Evolutionary conservation across 2,888 invertebrate genomes (phyloP), one percentile per base, ranked within the genome.

Genomic region (Rhabditoides inermis): DNA sequence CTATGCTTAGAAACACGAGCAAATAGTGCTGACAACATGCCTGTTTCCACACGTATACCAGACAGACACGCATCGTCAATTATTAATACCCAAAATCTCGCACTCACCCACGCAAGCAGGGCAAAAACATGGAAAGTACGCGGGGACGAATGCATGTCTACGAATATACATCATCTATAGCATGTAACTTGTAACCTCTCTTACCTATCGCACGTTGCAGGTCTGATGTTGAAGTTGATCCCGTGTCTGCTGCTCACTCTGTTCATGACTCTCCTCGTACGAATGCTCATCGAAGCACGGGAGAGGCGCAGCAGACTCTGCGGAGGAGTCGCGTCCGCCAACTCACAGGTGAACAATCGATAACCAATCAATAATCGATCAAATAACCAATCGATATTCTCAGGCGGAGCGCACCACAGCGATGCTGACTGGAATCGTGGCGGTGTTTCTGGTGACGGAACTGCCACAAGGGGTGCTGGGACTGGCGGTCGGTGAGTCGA

Each of bases 381-480:
- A 40, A 20, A 40, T 18, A 12, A 20, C n/a, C 40, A 32, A 7
- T 22, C 15, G 20, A 18, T 32, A 47, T 15, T 28, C 53, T 25
- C 53, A 67, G 53, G 72, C 73, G 4, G 75, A 85, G 73, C 82
- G 85, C 60, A 86, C 87, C 58, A 88, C 87, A 2, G 81, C 86
- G 36, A 86, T 86, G 75, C 78, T 87, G 36, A 86, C 87, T 51
- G 84, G 84, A 1, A 86, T 87, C 18, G 86, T 87, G 6, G 81
- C 86, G 40, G 81, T 86, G 51, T 87, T 87, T 76, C 80, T 86
- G 37, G 72, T 86, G 5, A 87, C 86, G 68, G 86, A 87, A 76
- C 80, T 84, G 45, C 86, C 86, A 1, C 70, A 70, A 49, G 70
- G 71, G 18, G 37, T 65, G 4, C 32, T 63, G 10, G 55, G 51